Evolutionary conservation across 2,888 invertebrate genomes (phyloP).

Genomic region (Netelia virgata): DNA sequence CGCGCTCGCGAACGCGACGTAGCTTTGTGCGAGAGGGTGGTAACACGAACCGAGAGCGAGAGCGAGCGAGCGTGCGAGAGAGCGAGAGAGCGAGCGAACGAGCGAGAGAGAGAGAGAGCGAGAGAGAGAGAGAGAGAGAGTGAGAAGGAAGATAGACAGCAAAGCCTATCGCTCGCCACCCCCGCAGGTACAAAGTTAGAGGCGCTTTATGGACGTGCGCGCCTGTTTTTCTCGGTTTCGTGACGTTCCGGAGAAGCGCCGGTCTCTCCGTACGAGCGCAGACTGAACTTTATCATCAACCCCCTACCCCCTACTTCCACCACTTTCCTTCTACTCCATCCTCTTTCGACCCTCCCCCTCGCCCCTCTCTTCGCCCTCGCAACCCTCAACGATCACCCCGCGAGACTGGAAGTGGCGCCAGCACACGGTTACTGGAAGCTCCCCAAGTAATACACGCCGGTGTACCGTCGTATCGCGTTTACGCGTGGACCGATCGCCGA

Average conservation of each 20-base stretch:
- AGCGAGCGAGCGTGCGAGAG: not conserved
- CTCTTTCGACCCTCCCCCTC: too few relatives aligned
- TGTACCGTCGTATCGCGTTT: not conserved
- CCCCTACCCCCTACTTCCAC: slow-evolving; percentile 49
- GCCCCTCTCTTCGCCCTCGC: not conserved
- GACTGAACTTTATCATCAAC: slow-evolving; percentile 77
- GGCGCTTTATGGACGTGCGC: slow-evolving; percentile 19
- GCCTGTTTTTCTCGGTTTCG: slow-evolving; percentile 29
- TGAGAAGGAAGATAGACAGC: not conserved
- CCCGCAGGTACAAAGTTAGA: slow-evolving; percentile 35
- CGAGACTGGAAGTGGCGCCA: slow-evolving; percentile 76
- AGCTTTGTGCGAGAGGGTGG: slow-evolving; percentile 29
- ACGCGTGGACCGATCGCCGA: slow-evolving; percentile 33
- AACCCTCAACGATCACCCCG: not conserved
- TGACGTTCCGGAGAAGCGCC: slow-evolving; percentile 63
- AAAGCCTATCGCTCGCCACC: slow-evolving; percentile 39
- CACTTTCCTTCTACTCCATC: not conserved
- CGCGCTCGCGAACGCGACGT: not conserved
- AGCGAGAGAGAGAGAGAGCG: slow-evolving; percentile 1
- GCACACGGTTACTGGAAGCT: slow-evolving; percentile 69
- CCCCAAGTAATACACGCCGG: slow-evolving; percentile 6
- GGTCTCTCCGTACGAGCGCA: slow-evolving; percentile 80
- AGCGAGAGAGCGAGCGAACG: not conserved
- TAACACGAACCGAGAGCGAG: not conserved
- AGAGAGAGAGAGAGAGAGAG: slow-evolving; percentile 2